Base-by-base conservation (phyloP, 2,797 vertebrate genomes). In the Apogon hyalosoma region DNA sequence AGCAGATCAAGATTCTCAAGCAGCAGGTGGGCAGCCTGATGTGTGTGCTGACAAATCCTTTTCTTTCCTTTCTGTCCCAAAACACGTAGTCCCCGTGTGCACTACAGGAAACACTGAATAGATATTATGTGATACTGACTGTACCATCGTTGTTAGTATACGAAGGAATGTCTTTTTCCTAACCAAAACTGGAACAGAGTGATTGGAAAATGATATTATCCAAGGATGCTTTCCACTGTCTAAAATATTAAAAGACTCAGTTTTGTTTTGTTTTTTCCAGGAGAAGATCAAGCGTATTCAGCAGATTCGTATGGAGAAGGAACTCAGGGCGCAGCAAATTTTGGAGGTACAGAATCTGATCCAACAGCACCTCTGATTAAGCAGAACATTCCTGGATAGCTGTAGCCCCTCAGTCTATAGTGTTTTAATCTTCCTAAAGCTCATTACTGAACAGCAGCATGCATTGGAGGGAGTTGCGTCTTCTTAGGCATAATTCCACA, bases 271-370 rank as follows among this genome's bases (percentile, higher is more conserved):
- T 51, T 74, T 60, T 70, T 78, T 28, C 69, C 88, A 99, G 98
- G 98, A 99, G 90, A 99, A 99, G 94, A 99, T 99, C 84, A 98
- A 99, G 90, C 95, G 98, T 75, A 99, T 99, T 93, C 97, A 99
- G 89, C 98, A 99, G 92, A 97, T 99, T 90, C 95, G 98, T 86
- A 96, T 99, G 96, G 98, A 99, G 93, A 99, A 99, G 91, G 98
- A 99, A 94, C 94, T 97, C 91, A 94, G 97, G 90, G 97, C 98
- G 41, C 98, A 99, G 89, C 98, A 99, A 87, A 98, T 99, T 93
- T 92, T 99, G 84, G 98, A 99, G 97, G 98, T 99, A 96, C 48
- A 85, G 81, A 77, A 87, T 90, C 86, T 88, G 88, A 91, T 88
- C 80, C 87, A 87, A 68, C 83, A 82, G 69, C 82, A 85, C 88